Conservation (phyloP, 2,797 vertebrate species). For the Alca torda region DNA sequence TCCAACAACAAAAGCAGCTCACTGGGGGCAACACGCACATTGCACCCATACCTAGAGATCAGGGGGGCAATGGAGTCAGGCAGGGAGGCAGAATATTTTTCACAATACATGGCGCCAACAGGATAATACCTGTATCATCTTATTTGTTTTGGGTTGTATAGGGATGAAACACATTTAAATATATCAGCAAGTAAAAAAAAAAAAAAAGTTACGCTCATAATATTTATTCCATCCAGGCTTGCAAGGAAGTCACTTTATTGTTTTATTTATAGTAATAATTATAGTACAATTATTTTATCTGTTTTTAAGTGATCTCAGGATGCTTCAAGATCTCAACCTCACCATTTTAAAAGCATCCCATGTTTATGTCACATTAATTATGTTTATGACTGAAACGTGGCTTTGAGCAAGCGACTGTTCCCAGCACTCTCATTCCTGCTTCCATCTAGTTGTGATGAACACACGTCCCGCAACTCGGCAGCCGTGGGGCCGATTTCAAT, state of each 20-base stretch:
- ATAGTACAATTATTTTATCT: neutral
- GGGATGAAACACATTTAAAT: neutral
- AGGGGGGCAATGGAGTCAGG: rapidly evolving
- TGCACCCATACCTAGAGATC: neutral
- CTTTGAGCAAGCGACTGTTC: neutral
- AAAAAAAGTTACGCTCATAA: neutral
- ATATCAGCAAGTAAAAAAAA: neutral
- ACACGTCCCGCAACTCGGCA: rapidly evolving
- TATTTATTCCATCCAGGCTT: neutral
- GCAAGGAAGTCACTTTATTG: neutral
- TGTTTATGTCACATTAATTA: neutral
- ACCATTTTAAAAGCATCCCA: neutral
- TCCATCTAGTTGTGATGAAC: neutral
- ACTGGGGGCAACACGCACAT: neutral
- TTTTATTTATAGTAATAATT: neutral
- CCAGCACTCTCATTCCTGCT: neutral
- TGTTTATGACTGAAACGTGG: neutral
- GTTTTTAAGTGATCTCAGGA: neutral
- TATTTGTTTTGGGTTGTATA: neutral
- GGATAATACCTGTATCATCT: neutral
- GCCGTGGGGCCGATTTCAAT: rapidly evolving
- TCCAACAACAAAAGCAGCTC: neutral
- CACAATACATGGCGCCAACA: neutral
- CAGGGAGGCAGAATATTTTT: neutral
- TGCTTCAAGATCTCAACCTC: neutral